Percentiles rank a stretch among this genome's conserved stretches.
phyloP scores from a whole-genome alignment of 2,113 vertebrate species.

The Tachysurus vachellii region DNA sequence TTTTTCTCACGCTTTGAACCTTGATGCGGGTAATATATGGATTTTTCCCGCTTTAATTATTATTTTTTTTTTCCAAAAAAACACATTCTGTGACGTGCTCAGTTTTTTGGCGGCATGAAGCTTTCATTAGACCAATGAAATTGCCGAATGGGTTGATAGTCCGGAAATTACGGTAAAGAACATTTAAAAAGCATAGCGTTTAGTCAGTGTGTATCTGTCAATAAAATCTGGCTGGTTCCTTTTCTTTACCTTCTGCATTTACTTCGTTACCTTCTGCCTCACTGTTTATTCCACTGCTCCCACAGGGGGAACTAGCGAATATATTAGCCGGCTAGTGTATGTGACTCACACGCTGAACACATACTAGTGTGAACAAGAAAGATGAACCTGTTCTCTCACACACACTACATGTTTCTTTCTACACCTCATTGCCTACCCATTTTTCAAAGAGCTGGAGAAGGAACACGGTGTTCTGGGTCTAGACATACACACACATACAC shows the following conservation, averaged over 20 bases:
- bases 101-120: no score
- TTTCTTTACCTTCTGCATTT: neutral
- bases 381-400: constrained; percentile 7
- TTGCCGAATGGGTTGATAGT: no score
- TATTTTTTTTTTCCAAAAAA: no score
- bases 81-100: no score
- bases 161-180: no score
- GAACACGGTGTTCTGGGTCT: neutral
- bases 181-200: neutral
- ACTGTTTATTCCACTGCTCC: neutral
- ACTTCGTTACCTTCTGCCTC: neutral
- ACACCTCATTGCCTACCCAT: constrained; percentile 1
- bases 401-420: constrained; percentile 13
- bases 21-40: no score
- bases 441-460: neutral
- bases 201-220: neutral
- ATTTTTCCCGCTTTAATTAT: no score
- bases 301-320: neutral
- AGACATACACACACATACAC: neutral
- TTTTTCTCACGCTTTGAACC: no score
- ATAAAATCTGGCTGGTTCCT: neutral
- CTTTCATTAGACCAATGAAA: no score
- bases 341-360: neutral
- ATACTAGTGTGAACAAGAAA: neutral
- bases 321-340: no score